These are phyloP conservation scores for Egretta garzetta DNA, from an alignment of 2,113 vertebrate genomes.

Conservation along the genomic window DNA sequence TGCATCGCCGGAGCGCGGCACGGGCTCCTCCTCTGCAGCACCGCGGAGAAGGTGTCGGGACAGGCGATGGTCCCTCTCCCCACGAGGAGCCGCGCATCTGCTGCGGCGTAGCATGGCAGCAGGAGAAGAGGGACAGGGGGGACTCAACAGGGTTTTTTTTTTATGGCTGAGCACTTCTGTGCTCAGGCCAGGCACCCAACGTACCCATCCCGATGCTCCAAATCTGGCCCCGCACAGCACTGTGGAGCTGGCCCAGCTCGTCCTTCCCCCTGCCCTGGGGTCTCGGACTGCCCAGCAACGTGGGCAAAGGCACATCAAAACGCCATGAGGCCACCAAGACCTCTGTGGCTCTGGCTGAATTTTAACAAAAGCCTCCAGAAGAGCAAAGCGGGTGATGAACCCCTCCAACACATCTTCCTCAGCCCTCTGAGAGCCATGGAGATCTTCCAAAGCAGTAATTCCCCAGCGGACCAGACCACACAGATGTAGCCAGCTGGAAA, in stretches of 20 bases:
- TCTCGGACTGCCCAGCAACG: background rate
- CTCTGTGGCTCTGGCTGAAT: background rate
- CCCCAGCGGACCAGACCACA: background rate
- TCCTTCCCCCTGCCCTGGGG: too few species aligned
- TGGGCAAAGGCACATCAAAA: background rate
- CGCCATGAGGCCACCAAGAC: background rate
- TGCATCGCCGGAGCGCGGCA: accelerated
- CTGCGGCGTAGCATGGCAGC: accelerated
- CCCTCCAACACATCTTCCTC: background rate
- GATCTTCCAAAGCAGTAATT: background rate
- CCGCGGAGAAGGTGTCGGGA: accelerated
- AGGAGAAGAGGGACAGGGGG: background rate
- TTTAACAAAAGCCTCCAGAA: background rate
- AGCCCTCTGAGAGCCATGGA: background rate
- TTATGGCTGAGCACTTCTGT: background rate
- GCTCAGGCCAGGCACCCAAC: background rate
- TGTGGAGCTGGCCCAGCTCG: too few species aligned
- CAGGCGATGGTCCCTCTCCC: background rate
- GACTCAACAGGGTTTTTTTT: background rate
- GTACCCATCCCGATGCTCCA: background rate
- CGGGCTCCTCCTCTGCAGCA: background rate
- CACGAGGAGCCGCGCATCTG: accelerated
- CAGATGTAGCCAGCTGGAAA: background rate
- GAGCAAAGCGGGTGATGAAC: background rate
- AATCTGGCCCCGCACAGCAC: background rate